Base-by-base conservation (phyloP, 2,888 invertebrate species). In the Phyllotreta cruciferae region DNA sequence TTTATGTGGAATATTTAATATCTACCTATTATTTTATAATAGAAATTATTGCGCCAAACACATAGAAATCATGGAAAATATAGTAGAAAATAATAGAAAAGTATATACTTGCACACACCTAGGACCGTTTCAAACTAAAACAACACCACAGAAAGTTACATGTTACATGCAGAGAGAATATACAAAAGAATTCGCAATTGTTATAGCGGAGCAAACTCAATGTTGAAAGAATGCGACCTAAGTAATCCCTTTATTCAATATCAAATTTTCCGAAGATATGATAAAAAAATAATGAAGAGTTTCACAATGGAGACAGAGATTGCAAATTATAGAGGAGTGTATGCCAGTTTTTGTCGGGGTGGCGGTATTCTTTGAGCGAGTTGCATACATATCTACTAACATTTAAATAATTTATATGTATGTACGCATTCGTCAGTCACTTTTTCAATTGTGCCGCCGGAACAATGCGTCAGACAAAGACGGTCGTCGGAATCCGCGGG, bases 331-430 rank as follows among this genome's bases (percentile, higher is more conserved):
- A 73, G 74, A 77, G 66, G 70, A 78, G 73, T 78, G 79, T 78
- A 78, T 76, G 73, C 79, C 75, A 80, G 80, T 81, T 81, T 60
- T 81, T 80, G 79, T 74, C 13, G 69, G 69, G 73, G 76, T 73
- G 75, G 79, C 79, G 80, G 79, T 70, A 73, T 78, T 77, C 80
- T 81, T 81, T 81, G 80, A 80, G 74, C 78, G 76, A 79, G 79
- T 79, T 81, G 80, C 80, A 80, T 80, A 81, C 80, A 79, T 79
- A 80, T 79, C 79, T 76, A 75, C 77, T 77, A 79, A 78, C 80
- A 81, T 81, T 81, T 81, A 81, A 81, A 81, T 81, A 81, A 81
- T 81, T 81, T 81, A 81, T 81, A 80, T 79, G 80, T 81, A 79
- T 78, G 80, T 80, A 79, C 79, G 79, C 77, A 77, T 78, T 77